A percentile compares a stretch with the other conserved stretches of the same genome.
Conservation (phyloP, 2,113 vertebrate species). For the Poicephalus gulielmi region DNA sequence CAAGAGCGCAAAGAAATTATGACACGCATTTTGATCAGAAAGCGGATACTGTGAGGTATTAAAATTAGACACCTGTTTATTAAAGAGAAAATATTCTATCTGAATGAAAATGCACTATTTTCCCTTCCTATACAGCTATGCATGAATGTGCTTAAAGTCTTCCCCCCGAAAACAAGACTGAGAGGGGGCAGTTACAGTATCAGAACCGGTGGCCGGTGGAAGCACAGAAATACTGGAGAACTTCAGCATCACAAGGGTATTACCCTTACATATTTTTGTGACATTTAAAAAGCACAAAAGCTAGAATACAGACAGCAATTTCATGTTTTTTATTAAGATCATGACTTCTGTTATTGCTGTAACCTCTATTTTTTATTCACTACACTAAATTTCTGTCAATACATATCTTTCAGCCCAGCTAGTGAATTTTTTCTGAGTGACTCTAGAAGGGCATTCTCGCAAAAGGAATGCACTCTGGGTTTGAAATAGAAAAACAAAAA, state of each 20-base stretch:
- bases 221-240: neutral
- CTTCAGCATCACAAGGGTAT: neutral
- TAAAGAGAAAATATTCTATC: neutral
- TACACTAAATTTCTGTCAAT: neutral
- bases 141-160: neutral
- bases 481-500: neutral
- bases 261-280: neutral
- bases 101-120: neutral
- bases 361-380: neutral
- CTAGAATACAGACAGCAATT: neutral
- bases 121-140: neutral
- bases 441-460: neutral
- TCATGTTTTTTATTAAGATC: neutral
- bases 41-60: neutral
- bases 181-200: neutral
- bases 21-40: neutral
- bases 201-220: neutral
- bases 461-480: neutral
- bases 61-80: neutral
- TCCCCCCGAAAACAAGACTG: neutral
- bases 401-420: neutral
- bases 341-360: neutral
- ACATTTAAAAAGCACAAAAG: neutral
- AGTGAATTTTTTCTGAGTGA: neutral
- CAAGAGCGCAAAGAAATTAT: neutral